Percentiles rank a stretch among this genome's conserved stretches.
Conservation (phyloP, 2,113 vertebrate species). For the Holacanthus passer region DNA sequence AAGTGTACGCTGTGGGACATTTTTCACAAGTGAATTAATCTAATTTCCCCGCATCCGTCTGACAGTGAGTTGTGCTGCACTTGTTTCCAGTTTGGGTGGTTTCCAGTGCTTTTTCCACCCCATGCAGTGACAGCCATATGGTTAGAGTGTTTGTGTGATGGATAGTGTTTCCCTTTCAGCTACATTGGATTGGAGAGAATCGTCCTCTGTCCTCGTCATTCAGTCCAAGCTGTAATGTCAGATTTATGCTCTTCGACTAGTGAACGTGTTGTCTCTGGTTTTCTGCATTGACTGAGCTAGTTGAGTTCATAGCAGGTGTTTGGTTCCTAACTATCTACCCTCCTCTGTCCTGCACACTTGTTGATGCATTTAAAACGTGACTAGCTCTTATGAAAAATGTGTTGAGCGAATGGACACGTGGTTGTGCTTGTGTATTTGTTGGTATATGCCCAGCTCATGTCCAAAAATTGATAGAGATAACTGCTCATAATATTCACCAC, state of each 20-base stretch:
- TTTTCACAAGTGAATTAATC: conserved; percentile 4
- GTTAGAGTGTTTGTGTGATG: conserved; percentile 38
- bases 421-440: not conserved
- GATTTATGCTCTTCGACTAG: not conserved
- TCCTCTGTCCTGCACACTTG: not conserved
- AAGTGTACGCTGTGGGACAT: not conserved
- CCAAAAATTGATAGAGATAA: not conserved
- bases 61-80: conserved; percentile 5
- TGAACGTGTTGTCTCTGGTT: not conserved
- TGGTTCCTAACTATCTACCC: not conserved
- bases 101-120: conserved; percentile 48
- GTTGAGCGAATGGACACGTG: not conserved
- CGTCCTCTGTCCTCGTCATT: not conserved
- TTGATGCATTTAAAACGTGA: not conserved
- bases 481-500: not conserved
- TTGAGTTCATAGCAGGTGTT: not conserved
- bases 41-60: conserved; percentile 8
- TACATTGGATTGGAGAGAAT: not conserved
- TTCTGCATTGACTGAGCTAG: not conserved
- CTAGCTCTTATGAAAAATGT: not conserved
- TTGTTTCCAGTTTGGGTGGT: conserved; percentile 15
- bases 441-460: not conserved
- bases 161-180: conserved; percentile 32
- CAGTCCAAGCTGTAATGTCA: not conserved
- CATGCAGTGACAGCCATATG: conserved; percentile 61